A percentile compares a stretch with the other conserved stretches of the same genome.
These are phyloP conservation scores for Asbolus verrucosus DNA, from an alignment of 1,140 invertebrate genomes.

Conservation along the genomic window DNA sequence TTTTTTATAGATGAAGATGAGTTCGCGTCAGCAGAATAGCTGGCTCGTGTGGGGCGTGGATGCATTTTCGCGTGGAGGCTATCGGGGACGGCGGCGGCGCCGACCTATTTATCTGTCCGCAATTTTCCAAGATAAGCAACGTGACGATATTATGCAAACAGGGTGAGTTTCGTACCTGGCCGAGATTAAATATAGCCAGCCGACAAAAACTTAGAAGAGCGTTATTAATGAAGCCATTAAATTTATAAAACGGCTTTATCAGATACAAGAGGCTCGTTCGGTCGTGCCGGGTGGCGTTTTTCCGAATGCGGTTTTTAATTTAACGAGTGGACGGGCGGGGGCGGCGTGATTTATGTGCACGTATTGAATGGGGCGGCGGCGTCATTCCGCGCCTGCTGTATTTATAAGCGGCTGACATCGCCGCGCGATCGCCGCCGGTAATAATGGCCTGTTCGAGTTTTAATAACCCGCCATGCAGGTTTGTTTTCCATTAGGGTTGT, in stretches of 20 bases:
- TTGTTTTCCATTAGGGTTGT: constrained; percentile 58
- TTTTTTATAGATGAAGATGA: background rate
- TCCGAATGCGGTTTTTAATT: constrained; percentile 57
- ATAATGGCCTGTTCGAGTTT: constrained; percentile 55
- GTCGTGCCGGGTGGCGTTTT: constrained; percentile 46
- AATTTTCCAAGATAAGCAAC: constrained; percentile 27
- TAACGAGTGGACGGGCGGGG: constrained; percentile 47
- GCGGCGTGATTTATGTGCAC: constrained; percentile 53
- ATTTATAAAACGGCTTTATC: constrained; percentile 58
- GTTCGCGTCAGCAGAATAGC: background rate
- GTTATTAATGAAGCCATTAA: constrained; percentile 60
- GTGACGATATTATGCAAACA: constrained; percentile 49
- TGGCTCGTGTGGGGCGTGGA: too few relatives aligned
- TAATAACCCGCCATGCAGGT: constrained; percentile 56
- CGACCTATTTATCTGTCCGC: constrained; percentile 25
- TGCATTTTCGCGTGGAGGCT: constrained; percentile 3
- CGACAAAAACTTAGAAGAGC: constrained; percentile 29
- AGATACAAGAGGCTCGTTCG: constrained; percentile 53
- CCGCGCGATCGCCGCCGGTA: constrained; percentile 47
- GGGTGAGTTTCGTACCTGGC: constrained; percentile 39
- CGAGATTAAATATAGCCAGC: constrained; percentile 36
- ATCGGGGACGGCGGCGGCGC: background rate
- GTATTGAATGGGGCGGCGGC: constrained; percentile 49
- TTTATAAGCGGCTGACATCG: constrained; percentile 50
- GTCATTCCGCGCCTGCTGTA: constrained; percentile 49